Percentiles rank a stretch among this genome's conserved stretches.
phyloP scores from a whole-genome alignment of 2,113 vertebrate species.

The Solenodon paradoxus region DNA sequence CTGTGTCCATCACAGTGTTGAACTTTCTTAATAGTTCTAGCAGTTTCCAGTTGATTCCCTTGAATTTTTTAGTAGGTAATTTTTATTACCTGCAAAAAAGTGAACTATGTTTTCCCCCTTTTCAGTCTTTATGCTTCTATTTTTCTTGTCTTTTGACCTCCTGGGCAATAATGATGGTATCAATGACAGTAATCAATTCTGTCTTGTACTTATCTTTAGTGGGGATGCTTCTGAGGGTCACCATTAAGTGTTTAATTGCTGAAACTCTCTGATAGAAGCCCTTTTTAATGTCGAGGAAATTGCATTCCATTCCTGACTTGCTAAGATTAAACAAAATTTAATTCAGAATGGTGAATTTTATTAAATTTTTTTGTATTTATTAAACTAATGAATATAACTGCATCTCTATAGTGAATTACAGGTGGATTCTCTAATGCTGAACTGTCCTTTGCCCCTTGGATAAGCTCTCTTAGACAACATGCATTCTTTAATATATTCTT shows the following conservation, averaged over 20 bases:
- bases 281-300: background rate
- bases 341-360: slow-evolving; percentile 34
- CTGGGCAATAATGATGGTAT: background rate
- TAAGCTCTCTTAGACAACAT: background rate
- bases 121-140: background rate
- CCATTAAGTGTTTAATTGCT: background rate
- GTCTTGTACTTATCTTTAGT: background rate
- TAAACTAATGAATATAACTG: background rate
- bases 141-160: background rate
- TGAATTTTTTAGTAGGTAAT: background rate
- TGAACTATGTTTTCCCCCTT: background rate
- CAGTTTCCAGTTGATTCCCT: background rate
- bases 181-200: background rate
- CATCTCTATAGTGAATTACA: background rate
- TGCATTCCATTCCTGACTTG: slow-evolving; percentile 2
- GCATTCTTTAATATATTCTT: background rate
- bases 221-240: background rate
- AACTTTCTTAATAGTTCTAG: background rate
- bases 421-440: background rate
- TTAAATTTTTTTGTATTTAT: slow-evolving; percentile 17
- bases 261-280: background rate
- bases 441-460: background rate
- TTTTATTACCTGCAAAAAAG: background rate
- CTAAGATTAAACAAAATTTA: background rate
- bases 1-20: background rate